phyloP scores from a whole-genome alignment of 2,888 invertebrate genomes.

The Odiellus spinosus region DNA sequence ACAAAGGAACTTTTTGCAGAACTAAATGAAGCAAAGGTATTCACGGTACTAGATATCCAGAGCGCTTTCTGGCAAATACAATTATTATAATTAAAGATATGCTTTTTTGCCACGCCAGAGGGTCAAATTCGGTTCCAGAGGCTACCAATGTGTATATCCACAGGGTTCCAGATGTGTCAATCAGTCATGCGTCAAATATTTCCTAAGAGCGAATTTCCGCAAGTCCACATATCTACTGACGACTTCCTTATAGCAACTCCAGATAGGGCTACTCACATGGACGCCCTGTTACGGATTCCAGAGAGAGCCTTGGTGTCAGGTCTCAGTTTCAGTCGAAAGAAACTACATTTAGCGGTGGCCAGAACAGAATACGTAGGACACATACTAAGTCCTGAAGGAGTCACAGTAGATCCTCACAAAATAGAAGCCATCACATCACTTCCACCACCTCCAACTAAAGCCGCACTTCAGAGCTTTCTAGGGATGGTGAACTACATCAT shows the following conservation, averaged over 20 bases:
- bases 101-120: conserved; percentile 27
- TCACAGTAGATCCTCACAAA: conserved; percentile 3
- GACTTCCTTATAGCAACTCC: background rate
- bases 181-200: conserved; percentile 6
- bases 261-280: background rate
- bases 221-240: conserved; percentile 4
- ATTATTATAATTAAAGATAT: conserved; percentile 23
- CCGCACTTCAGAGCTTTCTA: conserved; percentile 4
- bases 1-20: conserved; percentile 23
- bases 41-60: conserved; percentile 22
- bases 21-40: conserved; percentile 20
- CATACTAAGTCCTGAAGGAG: conserved; percentile 3
- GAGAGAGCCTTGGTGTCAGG: background rate
- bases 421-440: conserved; percentile 1
- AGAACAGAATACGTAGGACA: conserved; percentile 6
- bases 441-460: conserved; percentile 1
- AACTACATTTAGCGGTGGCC: conserved; percentile 2
- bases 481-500: too few relatives aligned
- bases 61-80: conserved; percentile 28
- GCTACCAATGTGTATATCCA: conserved; percentile 25
- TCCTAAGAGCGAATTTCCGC: background rate
- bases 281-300: conserved; percentile 2
- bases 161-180: conserved; percentile 26
- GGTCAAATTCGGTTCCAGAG: conserved; percentile 24
- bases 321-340: background rate